Evolutionary conservation across 1,140 invertebrate species (phyloP), one percentile per base, ranked within the genome.

Genomic region (Hermatobates lingyangjiaoensis): DNA sequence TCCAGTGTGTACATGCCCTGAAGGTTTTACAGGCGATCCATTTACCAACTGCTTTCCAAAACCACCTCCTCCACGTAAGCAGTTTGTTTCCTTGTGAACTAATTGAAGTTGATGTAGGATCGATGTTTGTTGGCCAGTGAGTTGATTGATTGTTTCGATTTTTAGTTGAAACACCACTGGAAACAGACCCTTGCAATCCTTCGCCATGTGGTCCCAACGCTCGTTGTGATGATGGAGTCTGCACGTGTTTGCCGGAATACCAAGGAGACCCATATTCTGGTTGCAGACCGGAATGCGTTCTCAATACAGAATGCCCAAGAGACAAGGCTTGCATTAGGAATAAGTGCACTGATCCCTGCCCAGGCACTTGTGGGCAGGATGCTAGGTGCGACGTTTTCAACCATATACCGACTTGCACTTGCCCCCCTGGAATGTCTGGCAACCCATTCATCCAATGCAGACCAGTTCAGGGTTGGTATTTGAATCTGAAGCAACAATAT

Each of bases 341-440:
- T 57, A 81, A 78, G 61, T 87, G 83, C 61, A 65, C 66, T 27
- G 79, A 86, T 64, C 83, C 83, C 21, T 85, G 82, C 60, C 72
- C 73, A 4, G 81, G 81, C 28, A 74, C 77, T 5, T 87, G 83
- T 62, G 82, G 81, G 14, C 63, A 75, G 12, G 73, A 74, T 56
- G 80, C 83, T 1, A 68, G 74, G 48, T 87, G 85, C 60, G 70
- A 70, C 24, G 77, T 81, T 7, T 68, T 75, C 5, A 77, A 76
- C 60, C 82, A 87, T 59, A 71, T 77, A 2, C 77, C 83, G 10
- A 74, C 77, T 50, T 87, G 84, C 59, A 71, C 69, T 2, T 87
- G 84, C 57, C 71, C 76, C 0, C 66, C 66, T 54, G 74, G 73
- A 39, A 79, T 71, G 56, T 72, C 68, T 4, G 81, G 81, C 34